Conservation (phyloP, 2,113 vertebrate species). For the Corvus moneduloides region DNA sequence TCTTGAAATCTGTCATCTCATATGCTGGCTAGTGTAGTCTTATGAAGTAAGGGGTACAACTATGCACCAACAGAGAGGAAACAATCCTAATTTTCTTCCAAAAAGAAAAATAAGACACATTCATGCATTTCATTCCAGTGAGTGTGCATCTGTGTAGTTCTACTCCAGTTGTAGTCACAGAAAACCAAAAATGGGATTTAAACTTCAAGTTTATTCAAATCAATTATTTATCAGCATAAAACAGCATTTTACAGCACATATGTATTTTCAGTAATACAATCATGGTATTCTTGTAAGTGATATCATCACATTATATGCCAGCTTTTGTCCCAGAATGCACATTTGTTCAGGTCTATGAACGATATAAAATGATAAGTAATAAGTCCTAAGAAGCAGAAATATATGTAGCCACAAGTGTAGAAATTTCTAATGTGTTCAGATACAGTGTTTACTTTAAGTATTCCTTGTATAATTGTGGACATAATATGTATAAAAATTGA, state of each 20-base stretch:
- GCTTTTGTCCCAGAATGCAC: neutral
- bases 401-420: neutral
- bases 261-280: neutral
- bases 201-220: neutral
- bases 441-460: neutral
- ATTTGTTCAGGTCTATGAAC: neutral
- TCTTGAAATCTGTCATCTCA: neutral
- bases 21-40: neutral
- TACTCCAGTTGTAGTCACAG: neutral
- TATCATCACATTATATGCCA: neutral
- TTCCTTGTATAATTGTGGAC: neutral
- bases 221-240: neutral
- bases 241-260: neutral
- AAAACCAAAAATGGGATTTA: neutral
- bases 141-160: no score
- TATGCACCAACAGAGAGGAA: neutral
- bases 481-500: neutral
- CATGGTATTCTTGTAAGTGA: neutral
- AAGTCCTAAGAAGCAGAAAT: neutral
- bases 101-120: neutral
- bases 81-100: neutral
- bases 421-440: neutral
- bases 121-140: neutral
- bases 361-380: neutral
- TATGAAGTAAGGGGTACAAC: neutral